Percentiles rank a stretch among this genome's conserved stretches.
phyloP scores from a whole-genome alignment of 2,113 vertebrate genomes.

The Aspiorhynchus laticeps region DNA sequence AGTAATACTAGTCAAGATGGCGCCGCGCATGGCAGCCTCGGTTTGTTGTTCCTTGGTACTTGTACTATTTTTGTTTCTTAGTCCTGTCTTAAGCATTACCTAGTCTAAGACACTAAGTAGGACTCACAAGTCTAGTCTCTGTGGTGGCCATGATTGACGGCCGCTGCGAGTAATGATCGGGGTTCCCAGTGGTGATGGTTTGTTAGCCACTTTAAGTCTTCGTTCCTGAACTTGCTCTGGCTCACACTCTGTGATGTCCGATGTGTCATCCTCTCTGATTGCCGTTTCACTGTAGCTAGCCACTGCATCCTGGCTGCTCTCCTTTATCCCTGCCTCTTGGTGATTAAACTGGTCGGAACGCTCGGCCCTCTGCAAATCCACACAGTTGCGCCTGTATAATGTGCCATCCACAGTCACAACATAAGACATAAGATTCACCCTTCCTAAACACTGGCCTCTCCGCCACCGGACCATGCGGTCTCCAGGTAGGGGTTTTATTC shows the following conservation, averaged over 20 bases:
- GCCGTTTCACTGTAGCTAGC: not conserved
- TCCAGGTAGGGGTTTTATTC: conserved; percentile 35
- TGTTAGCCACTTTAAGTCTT: not conserved
- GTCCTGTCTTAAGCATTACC: too few relatives aligned
- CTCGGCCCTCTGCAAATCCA: conserved; percentile 11
- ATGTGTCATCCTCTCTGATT: too few relatives aligned
- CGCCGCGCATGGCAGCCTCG: too few relatives aligned
- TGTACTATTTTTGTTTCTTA: too few relatives aligned
- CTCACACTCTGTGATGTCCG: too few relatives aligned
- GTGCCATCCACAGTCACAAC: conserved; percentile 24
- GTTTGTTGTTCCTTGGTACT: too few relatives aligned
- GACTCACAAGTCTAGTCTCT: not conserved
- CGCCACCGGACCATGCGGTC: not conserved
- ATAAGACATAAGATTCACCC: not conserved
- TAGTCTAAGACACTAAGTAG: too few relatives aligned
- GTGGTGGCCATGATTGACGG: conserved; percentile 18
- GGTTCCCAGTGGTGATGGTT: too few relatives aligned
- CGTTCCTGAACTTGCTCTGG: too few relatives aligned
- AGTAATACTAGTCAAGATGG: too few relatives aligned
- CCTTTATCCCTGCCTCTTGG: not conserved
- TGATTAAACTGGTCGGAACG: not conserved
- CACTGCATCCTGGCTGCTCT: not conserved
- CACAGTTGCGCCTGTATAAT: not conserved
- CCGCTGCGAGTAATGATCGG: too few relatives aligned
- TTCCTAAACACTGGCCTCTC: conserved; percentile 7